These are phyloP conservation scores for Drosophila cracens DNA, from an alignment of 2,888 invertebrate genomes.

Conservation along the genomic window DNA sequence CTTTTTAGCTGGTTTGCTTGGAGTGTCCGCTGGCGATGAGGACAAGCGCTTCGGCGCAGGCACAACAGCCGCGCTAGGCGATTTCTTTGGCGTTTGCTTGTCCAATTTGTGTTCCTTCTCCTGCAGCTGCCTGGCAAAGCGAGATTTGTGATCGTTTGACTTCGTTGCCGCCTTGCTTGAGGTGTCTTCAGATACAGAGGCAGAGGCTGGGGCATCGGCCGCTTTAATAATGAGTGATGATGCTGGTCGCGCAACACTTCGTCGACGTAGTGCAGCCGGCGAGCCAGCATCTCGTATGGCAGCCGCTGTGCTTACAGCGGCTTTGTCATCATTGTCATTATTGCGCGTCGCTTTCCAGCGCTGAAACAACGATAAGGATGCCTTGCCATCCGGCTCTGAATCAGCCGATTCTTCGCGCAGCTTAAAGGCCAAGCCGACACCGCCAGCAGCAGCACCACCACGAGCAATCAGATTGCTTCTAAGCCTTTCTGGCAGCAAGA, in stretches of 20 bases:
- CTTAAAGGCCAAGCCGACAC: slow-evolving; percentile 83
- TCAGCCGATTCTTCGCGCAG: slow-evolving; percentile 87
- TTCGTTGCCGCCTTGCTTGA: slow-evolving; percentile 20
- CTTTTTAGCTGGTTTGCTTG: slow-evolving; percentile 68
- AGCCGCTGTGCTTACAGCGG: slow-evolving; percentile 83
- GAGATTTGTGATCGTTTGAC: background rate
- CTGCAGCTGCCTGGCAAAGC: slow-evolving; percentile 64
- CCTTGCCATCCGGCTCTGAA: slow-evolving; percentile 84
- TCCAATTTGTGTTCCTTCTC: slow-evolving; percentile 35
- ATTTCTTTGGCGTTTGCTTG: slow-evolving; percentile 32
- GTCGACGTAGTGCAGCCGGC: slow-evolving; percentile 43
- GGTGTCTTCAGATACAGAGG: background rate
- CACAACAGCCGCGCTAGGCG: slow-evolving; percentile 8
- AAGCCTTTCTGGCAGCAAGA: slow-evolving; percentile 51
- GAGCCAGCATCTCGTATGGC: slow-evolving; percentile 85
- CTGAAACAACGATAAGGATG: slow-evolving; percentile 69
- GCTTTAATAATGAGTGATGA: slow-evolving; percentile 2
- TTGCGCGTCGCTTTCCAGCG: slow-evolving; percentile 79
- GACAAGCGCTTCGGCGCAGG: slow-evolving; percentile 57
- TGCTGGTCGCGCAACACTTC: slow-evolving; percentile 27
- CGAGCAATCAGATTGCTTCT: slow-evolving; percentile 3
- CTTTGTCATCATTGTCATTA: background rate
- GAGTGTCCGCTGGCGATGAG: slow-evolving; percentile 44
- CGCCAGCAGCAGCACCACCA: background rate
- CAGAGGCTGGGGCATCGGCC: background rate